phyloP scores from a whole-genome alignment of 2,113 vertebrate genomes.

The Haliaeetus leucogaster region DNA sequence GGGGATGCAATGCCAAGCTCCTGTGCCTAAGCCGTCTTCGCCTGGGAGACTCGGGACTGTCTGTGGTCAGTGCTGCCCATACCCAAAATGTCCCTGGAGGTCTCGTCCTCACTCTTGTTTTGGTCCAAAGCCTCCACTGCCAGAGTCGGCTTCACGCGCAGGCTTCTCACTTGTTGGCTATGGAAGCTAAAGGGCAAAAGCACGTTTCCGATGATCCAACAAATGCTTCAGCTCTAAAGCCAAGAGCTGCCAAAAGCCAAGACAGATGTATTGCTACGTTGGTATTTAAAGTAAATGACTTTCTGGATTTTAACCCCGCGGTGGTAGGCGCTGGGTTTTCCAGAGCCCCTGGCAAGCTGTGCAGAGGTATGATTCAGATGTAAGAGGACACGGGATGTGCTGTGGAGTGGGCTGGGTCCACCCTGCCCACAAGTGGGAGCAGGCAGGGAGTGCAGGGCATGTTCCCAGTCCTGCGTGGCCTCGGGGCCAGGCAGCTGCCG shows the following conservation, averaged over 20 bases:
- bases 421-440: not conserved
- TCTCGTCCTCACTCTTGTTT: not conserved
- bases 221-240: not conserved
- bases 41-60: not conserved
- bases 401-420: not conserved
- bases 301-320: not conserved
- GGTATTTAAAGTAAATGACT: not conserved
- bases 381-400: rapidly evolving
- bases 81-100: not conserved
- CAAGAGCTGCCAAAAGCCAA: not conserved
- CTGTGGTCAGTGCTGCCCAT: not conserved
- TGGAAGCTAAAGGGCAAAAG: not conserved
- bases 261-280: not conserved
- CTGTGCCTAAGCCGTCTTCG: not conserved
- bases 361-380: rapidly evolving
- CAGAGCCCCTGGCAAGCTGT: not conserved
- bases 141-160: rapidly evolving
- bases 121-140: not conserved
- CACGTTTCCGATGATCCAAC: not conserved
- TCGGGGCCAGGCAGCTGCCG: not conserved
- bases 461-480: not conserved
- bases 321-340: not conserved
- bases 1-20: not conserved
- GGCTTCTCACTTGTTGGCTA: rapidly evolving
- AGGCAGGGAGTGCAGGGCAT: not conserved